A percentile compares a stretch with the other conserved stretches of the same genome.
phyloP scores from a whole-genome alignment of 1,140 invertebrate species.

The Heliconius himera region DNA sequence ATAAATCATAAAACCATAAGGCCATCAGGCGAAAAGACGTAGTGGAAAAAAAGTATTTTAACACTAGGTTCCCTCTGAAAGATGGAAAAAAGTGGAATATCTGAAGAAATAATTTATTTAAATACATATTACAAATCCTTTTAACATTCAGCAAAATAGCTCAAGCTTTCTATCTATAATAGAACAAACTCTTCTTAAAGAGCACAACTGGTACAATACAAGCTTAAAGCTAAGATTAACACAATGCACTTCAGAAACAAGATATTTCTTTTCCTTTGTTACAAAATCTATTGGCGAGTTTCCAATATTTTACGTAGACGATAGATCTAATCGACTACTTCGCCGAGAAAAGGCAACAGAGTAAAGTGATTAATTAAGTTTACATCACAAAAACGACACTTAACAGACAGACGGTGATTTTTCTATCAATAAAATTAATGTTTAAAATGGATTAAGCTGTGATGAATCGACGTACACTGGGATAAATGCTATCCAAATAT shows the following conservation, averaged over 20 bases:
- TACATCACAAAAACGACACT: slow-evolving; percentile 31
- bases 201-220: slow-evolving; percentile 21
- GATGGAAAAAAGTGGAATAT: too few species aligned
- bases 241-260: slow-evolving; percentile 39
- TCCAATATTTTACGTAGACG: slow-evolving; percentile 49
- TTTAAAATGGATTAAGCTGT: slow-evolving; percentile 7
- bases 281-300: slow-evolving; percentile 44
- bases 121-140: neutral
- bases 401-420: slow-evolving; percentile 30
- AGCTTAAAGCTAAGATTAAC: slow-evolving; percentile 37
- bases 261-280: slow-evolving; percentile 44
- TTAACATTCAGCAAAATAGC: neutral
- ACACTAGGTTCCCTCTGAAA: too few species aligned
- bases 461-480: slow-evolving; percentile 7
- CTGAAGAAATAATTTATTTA: neutral
- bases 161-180: slow-evolving; percentile 1
- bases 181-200: slow-evolving; percentile 12
- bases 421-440: slow-evolving; percentile 32
- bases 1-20: too few species aligned
- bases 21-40: too few species aligned
- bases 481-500: slow-evolving; percentile 3
- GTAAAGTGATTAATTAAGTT: slow-evolving; percentile 49
- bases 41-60: too few species aligned
- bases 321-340: slow-evolving; percentile 51
- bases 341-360: slow-evolving; percentile 40